Percentiles rank a stretch among this genome's conserved stretches.
These are phyloP conservation scores for Stomatorhinus ivindoensis DNA, from an alignment of 2,113 vertebrate species.

Conservation along the genomic window DNA sequence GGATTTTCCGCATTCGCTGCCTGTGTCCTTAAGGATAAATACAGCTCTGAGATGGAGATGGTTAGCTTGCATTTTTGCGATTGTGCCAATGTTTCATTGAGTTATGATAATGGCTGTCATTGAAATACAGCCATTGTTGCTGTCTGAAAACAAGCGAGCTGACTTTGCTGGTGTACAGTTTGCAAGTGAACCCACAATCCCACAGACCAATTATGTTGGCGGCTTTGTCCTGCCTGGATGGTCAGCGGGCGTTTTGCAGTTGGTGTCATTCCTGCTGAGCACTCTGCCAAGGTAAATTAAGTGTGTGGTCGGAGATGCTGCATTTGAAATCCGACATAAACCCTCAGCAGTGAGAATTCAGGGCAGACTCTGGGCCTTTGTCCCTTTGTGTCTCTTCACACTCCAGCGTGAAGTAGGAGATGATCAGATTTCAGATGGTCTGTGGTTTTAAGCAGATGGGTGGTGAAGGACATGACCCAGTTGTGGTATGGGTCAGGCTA, in stretches of 20 bases:
- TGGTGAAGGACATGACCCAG: background rate
- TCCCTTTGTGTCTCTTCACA: background rate
- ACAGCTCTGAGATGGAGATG: background rate
- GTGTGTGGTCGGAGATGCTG: background rate
- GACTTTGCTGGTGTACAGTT: background rate
- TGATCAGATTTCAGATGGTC: background rate
- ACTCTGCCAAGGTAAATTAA: background rate
- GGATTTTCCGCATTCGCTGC: background rate
- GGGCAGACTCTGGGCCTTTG: background rate
- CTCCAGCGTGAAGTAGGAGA: background rate
- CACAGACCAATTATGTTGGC: background rate
- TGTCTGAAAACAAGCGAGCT: background rate
- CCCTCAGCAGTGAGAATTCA: background rate
- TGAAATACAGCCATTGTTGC: background rate
- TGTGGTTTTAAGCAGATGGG: background rate
- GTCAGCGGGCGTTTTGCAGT: background rate
- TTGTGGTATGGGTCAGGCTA: background rate
- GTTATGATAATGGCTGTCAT: background rate
- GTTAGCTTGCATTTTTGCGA: background rate
- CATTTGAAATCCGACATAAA: background rate
- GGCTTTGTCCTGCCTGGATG: background rate
- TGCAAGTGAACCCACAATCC: background rate
- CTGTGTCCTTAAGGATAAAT: background rate
- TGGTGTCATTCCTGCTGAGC: background rate
- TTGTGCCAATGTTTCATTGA: background rate